Evolutionary conservation across 35 echinoderm and acorn worm genomes (phyloP), one percentile per base, ranked within the genome.

Genomic region (Lytechinus variegatus): DNA sequence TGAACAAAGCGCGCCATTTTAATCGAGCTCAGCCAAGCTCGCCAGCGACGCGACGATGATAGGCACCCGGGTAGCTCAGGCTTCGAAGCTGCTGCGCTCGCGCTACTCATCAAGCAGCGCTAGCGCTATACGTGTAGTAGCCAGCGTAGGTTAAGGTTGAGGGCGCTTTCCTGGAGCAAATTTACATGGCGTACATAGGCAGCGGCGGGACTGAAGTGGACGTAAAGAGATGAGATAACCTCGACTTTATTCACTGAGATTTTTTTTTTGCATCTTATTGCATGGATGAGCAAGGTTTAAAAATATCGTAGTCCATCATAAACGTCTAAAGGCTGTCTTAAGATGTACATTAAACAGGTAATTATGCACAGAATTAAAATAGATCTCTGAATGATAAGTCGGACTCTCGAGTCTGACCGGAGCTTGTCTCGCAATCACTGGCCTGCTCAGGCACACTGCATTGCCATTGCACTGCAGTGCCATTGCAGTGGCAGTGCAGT

Each of bases 1-100:
- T 33, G 54, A 94, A 61, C 54, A 61, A 94, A 52, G 56, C 56
- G 94, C 94, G 56, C 33, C 56, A 52, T 79, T 58, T 52, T 79
- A 19, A 44, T 52, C 21, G 19, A 27, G 8, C 4, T 24, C 13
- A 28, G 10, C 86, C 55, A 9, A 4, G 4, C 66, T 79, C 7
- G 66, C 66, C 8, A 21, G 12, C 61, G 19, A 16, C 16, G 8
- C 6, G 21, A 5, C n/a, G 66, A 79, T 0, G n/a, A 79, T 79
- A 7, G 19, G 19, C 24, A 79, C 16, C 19, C 66, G 19, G 66
- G 19, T 79, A 79, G 66, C 4, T 24, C 66, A 0, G 66, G 66
- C 66, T 79, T n/a, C 6, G 33, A 44, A 44, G 33, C 33, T 44
- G 33, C 33, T 44, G 33, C 33, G 33, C 33, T 44, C 33, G 33